Percentiles rank a stretch among this genome's conserved stretches.
phyloP scores from a whole-genome alignment of 2,888 invertebrate genomes.

The Dryadula phaetusa region DNA sequence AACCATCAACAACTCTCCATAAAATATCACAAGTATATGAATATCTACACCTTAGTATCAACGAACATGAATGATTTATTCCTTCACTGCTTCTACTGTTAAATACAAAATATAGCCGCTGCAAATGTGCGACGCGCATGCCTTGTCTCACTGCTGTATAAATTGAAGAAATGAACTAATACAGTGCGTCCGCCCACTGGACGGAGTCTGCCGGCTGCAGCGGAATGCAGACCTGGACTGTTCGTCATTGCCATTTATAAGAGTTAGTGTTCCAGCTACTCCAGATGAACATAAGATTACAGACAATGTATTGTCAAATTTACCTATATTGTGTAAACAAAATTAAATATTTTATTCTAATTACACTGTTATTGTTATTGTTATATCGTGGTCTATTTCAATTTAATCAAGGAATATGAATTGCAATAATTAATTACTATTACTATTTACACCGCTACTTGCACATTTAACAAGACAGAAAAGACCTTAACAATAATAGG shows the following conservation, averaged over 20 bases:
- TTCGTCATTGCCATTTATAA: constrained; percentile 31
- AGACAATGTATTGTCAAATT: neutral
- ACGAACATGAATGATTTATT: constrained; percentile 7
- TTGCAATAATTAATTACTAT: neutral
- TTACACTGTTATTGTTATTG: too few species aligned
- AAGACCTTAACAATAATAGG: constrained; percentile 26
- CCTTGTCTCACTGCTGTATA: constrained; percentile 50
- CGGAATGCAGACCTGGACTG: constrained; percentile 48
- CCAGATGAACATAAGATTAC: constrained; percentile 17
- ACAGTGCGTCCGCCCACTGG: constrained; percentile 63
- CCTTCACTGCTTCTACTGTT: neutral
- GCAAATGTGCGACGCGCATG: constrained; percentile 28
- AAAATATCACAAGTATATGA: neutral
- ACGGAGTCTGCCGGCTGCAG: constrained; percentile 51
- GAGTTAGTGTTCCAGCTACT: constrained; percentile 38
- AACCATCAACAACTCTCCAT: neutral
- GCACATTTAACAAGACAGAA: constrained; percentile 28
- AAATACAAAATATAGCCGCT: constrained; percentile 12
- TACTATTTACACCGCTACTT: constrained; percentile 34
- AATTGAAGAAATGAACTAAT: constrained; percentile 68
- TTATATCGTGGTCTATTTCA: too few species aligned
- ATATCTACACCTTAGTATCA: neutral
- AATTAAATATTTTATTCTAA: too few species aligned
- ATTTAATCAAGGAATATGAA: too few species aligned
- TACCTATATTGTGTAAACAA: too few species aligned